A percentile compares a stretch with the other conserved stretches of the same genome.
Evolutionary conservation across 2,797 vertebrate species (phyloP).

Genomic region (Mallotus villosus): DNA sequence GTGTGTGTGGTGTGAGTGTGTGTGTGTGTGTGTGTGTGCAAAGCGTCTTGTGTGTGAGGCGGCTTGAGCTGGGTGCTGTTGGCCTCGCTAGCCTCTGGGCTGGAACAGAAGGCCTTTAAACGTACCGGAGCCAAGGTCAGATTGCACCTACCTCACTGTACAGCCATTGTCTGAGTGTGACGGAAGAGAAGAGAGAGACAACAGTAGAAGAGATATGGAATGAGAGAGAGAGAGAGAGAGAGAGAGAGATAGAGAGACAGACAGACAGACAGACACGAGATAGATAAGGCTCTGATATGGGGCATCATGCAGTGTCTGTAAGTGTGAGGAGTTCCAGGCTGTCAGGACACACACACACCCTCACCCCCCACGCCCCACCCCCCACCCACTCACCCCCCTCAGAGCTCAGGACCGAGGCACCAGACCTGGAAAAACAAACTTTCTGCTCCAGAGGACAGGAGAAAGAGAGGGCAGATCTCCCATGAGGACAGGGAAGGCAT

Average conservation of each 20-base stretch:
- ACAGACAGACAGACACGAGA: background rate
- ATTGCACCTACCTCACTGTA: slow-evolving; percentile 24
- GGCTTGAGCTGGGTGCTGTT: slow-evolving; percentile 7
- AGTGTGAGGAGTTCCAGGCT: slow-evolving; percentile 21
- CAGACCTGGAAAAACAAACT: slow-evolving; percentile 48
- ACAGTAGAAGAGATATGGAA: background rate
- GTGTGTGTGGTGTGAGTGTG: too few species aligned
- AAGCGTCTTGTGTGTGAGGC: slow-evolving; percentile 32
- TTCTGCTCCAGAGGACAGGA: slow-evolving; percentile 64
- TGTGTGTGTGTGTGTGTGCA: too few species aligned
- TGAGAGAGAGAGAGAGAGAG: background rate
- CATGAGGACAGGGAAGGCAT: slow-evolving; percentile 45
- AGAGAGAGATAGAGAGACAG: background rate
- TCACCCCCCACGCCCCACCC: too few species aligned
- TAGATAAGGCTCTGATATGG: background rate
- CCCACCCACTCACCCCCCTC: slow-evolving; percentile 17
- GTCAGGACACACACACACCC: too few species aligned
- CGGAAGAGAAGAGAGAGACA: slow-evolving; percentile 20
- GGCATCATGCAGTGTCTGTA: slow-evolving; percentile 3
- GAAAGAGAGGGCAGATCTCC: slow-evolving; percentile 42
- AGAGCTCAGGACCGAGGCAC: slow-evolving; percentile 31
- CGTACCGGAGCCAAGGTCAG: slow-evolving; percentile 31
- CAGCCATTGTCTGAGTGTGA: slow-evolving; percentile 35
- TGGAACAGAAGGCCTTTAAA: slow-evolving; percentile 32
- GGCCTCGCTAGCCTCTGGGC: slow-evolving; percentile 46